Conservation (phyloP, 1,140 invertebrate genomes). For the Zelostemma sp. region DNA sequence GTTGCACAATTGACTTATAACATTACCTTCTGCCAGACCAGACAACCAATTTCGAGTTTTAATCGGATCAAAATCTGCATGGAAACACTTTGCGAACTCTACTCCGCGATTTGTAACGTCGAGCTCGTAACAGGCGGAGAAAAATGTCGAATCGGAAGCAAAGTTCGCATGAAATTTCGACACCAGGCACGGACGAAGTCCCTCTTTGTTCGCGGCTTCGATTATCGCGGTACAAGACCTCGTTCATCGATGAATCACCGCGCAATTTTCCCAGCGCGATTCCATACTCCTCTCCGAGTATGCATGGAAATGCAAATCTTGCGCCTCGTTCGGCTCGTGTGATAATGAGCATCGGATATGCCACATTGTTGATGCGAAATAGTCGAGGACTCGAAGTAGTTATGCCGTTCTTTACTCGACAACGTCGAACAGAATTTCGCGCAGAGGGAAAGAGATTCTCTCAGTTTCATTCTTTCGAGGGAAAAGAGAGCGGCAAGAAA, state of each 20-base stretch:
- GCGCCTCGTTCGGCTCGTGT: slow-evolving; percentile 4
- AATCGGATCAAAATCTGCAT: no score
- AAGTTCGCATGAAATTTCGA: not conserved
- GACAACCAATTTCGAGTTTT: no score
- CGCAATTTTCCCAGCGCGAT: slow-evolving; percentile 6
- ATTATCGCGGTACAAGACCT: slow-evolving; percentile 3
- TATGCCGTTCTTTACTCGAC: not conserved
- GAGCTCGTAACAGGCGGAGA: no score
- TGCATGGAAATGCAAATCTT: slow-evolving; percentile 8
- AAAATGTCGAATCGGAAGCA: not conserved
- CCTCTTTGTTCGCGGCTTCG: not conserved
- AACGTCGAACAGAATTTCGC: not conserved
- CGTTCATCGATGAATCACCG: slow-evolving; percentile 5
- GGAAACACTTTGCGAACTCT: no score
- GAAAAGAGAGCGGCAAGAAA: no score
- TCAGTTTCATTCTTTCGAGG: no score
- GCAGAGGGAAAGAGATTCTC: not conserved
- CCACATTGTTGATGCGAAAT: slow-evolving; percentile 2
- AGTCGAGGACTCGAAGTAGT: not conserved
- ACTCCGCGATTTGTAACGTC: no score
- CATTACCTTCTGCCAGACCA: no score
- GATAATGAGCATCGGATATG: not conserved
- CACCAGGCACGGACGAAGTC: not conserved
- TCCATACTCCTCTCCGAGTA: not conserved
- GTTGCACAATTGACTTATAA: no score